Evolutionary conservation across 2,888 invertebrate species (phyloP).

Genomic region (Thereva nobilitata): DNA sequence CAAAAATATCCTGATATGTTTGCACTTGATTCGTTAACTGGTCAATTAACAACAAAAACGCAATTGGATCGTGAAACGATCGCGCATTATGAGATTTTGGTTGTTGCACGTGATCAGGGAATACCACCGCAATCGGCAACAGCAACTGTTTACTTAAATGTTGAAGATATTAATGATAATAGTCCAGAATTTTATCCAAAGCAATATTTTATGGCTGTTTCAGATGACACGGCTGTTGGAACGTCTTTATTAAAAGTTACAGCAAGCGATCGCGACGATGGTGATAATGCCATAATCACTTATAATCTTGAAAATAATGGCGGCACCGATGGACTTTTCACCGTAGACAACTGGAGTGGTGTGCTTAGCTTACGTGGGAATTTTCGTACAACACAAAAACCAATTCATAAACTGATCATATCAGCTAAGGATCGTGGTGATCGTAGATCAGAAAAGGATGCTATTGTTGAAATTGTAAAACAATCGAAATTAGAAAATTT

Average conservation of each 20-base stretch:
- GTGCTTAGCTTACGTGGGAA: constrained; percentile 71
- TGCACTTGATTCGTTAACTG: constrained; percentile 79
- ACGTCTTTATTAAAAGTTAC: constrained; percentile 72
- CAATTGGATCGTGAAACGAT: constrained; percentile 82
- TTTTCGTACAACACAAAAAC: constrained; percentile 66
- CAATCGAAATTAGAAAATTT: constrained; percentile 72
- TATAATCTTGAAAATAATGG: constrained; percentile 75
- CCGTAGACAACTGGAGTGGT: constrained; percentile 77
- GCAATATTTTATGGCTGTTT: constrained; percentile 78
- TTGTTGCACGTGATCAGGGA: constrained; percentile 91
- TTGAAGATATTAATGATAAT: constrained; percentile 91
- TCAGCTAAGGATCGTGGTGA: constrained; percentile 83
- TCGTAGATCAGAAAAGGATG: constrained; percentile 71
- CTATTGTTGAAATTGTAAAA: constrained; percentile 79
- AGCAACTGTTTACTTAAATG: constrained; percentile 78
- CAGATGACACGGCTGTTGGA: constrained; percentile 67
- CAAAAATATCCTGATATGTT: constrained; percentile 84
- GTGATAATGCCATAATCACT: constrained; percentile 81
- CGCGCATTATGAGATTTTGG: constrained; percentile 76
- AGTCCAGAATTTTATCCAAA: constrained; percentile 89
- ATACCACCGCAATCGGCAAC: constrained; percentile 88
- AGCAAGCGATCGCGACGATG: constrained; percentile 85
- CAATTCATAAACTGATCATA: constrained; percentile 72
- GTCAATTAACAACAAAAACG: constrained; percentile 77
- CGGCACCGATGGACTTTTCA: constrained; percentile 76